Conservation (phyloP, 2,797 vertebrate species). For the Knipowitschia caucasica region DNA sequence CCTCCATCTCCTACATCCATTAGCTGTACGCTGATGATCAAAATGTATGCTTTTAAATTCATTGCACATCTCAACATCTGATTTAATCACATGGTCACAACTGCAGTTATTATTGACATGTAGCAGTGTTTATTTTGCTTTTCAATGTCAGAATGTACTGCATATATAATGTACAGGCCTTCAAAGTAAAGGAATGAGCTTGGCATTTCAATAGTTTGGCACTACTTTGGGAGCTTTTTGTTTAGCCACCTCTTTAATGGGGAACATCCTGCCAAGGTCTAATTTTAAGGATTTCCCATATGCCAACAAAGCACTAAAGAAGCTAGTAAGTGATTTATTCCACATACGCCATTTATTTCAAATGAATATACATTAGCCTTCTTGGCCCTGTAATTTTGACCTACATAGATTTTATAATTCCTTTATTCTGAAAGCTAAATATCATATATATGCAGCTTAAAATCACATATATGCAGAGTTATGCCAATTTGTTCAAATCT, state of each 20-base stretch:
- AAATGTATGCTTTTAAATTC: slow-evolving; percentile 71
- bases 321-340: slow-evolving; percentile 42
- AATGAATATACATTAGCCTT: slow-evolving; percentile 27
- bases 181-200: slow-evolving; percentile 63
- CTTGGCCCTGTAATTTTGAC: slow-evolving; percentile 20
- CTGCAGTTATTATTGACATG: slow-evolving; percentile 58
- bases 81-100: slow-evolving; percentile 65
- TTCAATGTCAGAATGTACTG: slow-evolving; percentile 61
- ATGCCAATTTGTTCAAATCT: slow-evolving; percentile 64
- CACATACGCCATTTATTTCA: slow-evolving; percentile 19
- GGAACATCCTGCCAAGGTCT: slow-evolving; percentile 46
- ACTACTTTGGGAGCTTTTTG: slow-evolving; percentile 32
- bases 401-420: slow-evolving; percentile 54
- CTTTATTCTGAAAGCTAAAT: slow-evolving; percentile 64
- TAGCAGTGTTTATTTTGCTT: slow-evolving; percentile 60
- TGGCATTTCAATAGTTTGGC: slow-evolving; percentile 42
- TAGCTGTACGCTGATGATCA: slow-evolving; percentile 74
- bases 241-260: slow-evolving; percentile 30
- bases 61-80: slow-evolving; percentile 75
- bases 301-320: slow-evolving; percentile 43
- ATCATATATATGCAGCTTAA: too few relatives aligned
- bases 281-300: slow-evolving; percentile 48
- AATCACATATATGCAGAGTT: slow-evolving; percentile 64
- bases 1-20: slow-evolving; percentile 74
- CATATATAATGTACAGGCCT: slow-evolving; percentile 55